phyloP scores from a whole-genome alignment of 2,113 vertebrate genomes.

The rabbit (Oryctolagus cuniculus) region mOryCun1.1 NC_091434.1:64850001-64850500 shows the following conservation, averaged over 20 bases:
- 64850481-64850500: conserved; percentile 97
- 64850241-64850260: conserved; percentile 66
- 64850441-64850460: conserved; percentile 94
- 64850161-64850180: conserved; percentile 80
- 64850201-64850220: conserved; percentile 79
- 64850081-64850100: conserved; percentile 19
- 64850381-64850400: conserved; percentile 81
- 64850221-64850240: conserved; percentile 57
- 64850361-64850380: conserved; percentile 89
- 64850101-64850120: background rate
- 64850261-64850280: conserved; percentile 69
- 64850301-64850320: background rate
- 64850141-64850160: conserved; percentile 71
- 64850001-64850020: conserved; percentile 50
- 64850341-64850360: conserved; percentile 82
- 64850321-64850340: conserved; percentile 81
- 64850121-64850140: background rate
- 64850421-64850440: conserved; percentile 90
- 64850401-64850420: conserved; percentile 90
- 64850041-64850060: background rate
- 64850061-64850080: conserved; percentile 31
- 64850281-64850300: conserved; percentile 51
- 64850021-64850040: background rate
- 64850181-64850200: conserved; percentile 81
- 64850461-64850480: conserved; percentile 94